Evolutionary conservation across 2,888 invertebrate genomes (phyloP).

Genomic region (Pollenia labialis): DNA sequence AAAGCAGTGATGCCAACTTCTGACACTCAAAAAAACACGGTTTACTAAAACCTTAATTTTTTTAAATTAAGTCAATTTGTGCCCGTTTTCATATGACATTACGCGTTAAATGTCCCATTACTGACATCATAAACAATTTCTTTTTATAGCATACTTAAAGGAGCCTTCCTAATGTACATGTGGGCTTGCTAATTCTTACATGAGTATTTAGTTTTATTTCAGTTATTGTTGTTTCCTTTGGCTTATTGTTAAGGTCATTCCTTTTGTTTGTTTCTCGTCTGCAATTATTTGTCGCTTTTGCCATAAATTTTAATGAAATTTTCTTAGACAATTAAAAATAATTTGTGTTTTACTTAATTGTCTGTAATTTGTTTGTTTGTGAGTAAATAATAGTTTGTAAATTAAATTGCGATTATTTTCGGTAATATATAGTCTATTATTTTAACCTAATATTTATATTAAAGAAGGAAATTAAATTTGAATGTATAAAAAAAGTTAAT

Average conservation of each 20-base stretch:
- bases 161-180: neutral
- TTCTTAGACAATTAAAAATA: conserved; percentile 10
- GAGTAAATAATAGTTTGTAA: conserved; percentile 6
- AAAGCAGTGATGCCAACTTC: too few relatives aligned
- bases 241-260: conserved; percentile 30
- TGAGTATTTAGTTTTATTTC: neutral
- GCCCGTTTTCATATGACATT: too few relatives aligned
- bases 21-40: too few relatives aligned
- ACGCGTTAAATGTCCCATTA: too few relatives aligned
- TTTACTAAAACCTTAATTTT: too few relatives aligned
- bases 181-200: neutral
- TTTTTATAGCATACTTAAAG: too few relatives aligned
- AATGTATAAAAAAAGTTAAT: too few relatives aligned
- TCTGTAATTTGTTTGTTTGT: neutral
- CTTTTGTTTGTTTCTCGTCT: neutral
- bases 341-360: neutral
- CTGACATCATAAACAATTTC: too few relatives aligned
- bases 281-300: neutral
- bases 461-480: too few relatives aligned
- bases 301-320: conserved; percentile 20
- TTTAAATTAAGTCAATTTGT: too few relatives aligned
- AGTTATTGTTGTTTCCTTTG: neutral
- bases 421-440: neutral
- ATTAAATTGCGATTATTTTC: conserved; percentile 12
- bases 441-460: neutral